Base-by-base conservation (phyloP, 1,140 invertebrate genomes). In the Choristoneura fumiferana region DNA sequence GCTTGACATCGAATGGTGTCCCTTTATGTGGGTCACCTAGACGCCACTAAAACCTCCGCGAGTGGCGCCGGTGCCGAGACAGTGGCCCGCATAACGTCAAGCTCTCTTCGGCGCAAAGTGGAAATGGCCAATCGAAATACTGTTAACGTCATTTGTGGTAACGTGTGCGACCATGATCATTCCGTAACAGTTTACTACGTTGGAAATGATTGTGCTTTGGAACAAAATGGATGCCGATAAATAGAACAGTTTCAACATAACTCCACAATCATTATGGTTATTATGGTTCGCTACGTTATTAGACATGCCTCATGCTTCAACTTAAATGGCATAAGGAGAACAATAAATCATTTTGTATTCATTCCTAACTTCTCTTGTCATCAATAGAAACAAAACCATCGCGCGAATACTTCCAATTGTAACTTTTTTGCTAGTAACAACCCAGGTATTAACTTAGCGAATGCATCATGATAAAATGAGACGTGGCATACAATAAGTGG, bases 261-360 rank as follows among this genome's bases (percentile, higher is more conserved):
- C 43, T 29, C 22, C 22, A 49, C 22, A 22, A 49, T 22, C 43
- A 49, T 49, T 22, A 49, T 22, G 43, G 43, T 18, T 49, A 33
- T 49, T 49, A 49, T 17, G 43, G 43, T 49, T 39, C 29, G 43
- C 12, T 17, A 18, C 43, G 22, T 3, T 29, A 29, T 29, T 29
- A 29, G 22, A 29, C 22, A 49, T 29, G 43, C 43, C 18, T 49
- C 43, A 49, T 12, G 43, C 43, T 17, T 49, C 29, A 10, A 29
- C n/a, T 13, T 5, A 43, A 29, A 29, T 8, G 8, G 17, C 12
- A 33, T 14, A 22, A 49, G 43, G 43, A 29, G 22, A 45, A 22
- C 17, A 45, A 14, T 54, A 53, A 18, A 60, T 58, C 52, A 54
- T 55, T 40, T 15, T 37, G 37, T 36, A 63, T 10, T 22, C 17